Conservation (phyloP, 2,113 vertebrate species). For the Carassius carassius region DNA sequence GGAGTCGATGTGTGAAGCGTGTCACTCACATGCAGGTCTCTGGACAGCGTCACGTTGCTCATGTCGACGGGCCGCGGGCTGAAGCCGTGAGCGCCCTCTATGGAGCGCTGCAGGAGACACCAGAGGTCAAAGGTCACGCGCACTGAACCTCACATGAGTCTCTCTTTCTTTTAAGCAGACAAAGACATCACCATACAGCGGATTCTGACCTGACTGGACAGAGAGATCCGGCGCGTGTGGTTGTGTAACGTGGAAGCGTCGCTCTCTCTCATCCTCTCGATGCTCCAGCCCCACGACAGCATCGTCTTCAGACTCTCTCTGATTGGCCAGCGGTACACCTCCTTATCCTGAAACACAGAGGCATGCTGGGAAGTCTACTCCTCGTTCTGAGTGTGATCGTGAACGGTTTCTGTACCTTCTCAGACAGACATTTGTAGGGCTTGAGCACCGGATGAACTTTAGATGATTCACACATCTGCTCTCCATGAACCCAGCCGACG, state of each 20-base stretch:
- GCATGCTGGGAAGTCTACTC: neutral
- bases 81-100: slow-evolving; percentile 87
- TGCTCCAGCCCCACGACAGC: slow-evolving; percentile 91
- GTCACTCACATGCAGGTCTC: slow-evolving; percentile 87
- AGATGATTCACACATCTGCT: slow-evolving; percentile 84
- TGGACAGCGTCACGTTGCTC: slow-evolving; percentile 94
- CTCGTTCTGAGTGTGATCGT: neutral
- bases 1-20: neutral
- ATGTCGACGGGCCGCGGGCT: slow-evolving; percentile 92
- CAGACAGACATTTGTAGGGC: slow-evolving; percentile 87
- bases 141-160: too few relatives aligned
- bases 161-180: too few relatives aligned
- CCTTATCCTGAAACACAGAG: slow-evolving; percentile 82
- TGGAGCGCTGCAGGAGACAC: slow-evolving; percentile 78
- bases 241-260: slow-evolving; percentile 85
- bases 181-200: neutral
- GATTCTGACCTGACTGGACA: slow-evolving; percentile 85
- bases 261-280: slow-evolving; percentile 87
- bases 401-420: slow-evolving; percentile 80
- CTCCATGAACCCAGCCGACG: slow-evolving; percentile 89
- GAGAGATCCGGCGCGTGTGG: slow-evolving; percentile 88
- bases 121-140: neutral
- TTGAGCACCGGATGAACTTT: slow-evolving; percentile 91
- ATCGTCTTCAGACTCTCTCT: slow-evolving; percentile 94
- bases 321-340: slow-evolving; percentile 89